phyloP scores from a whole-genome alignment of 2,888 invertebrate species.

The Chouioia cunea region DNA sequence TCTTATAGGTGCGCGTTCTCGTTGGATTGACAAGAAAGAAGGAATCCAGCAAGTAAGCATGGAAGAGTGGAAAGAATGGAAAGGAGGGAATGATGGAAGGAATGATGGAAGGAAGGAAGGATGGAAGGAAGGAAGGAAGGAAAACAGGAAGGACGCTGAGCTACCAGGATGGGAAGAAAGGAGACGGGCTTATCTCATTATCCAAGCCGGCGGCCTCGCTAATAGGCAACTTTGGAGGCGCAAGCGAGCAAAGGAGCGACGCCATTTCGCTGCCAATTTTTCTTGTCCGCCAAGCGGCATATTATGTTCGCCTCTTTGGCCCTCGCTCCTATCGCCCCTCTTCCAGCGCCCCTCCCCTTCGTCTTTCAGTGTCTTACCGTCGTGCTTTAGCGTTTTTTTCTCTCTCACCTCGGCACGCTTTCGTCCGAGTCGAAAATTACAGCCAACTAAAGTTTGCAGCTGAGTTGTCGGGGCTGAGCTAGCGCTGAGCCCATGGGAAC shows the following conservation, averaged over 20 bases:
- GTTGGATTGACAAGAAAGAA: conserved; percentile 17
- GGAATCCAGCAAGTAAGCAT: neutral
- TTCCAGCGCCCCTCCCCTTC: too few species aligned
- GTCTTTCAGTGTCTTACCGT: too few species aligned
- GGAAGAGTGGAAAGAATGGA: conserved; percentile 10
- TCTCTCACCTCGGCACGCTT: neutral
- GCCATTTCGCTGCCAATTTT: conserved; percentile 53
- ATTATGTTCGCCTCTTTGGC: conserved; percentile 50
- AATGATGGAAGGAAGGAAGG: conserved; percentile 20
- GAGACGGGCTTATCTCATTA: conserved; percentile 40
- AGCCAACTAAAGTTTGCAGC: too few species aligned
- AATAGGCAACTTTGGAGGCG: conserved; percentile 13
- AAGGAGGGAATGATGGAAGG: neutral
- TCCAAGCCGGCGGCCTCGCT: conserved; percentile 28
- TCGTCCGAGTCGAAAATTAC: too few species aligned
- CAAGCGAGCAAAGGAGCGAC: conserved; percentile 29
- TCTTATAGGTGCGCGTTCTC: conserved; percentile 20
- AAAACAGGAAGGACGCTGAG: too few species aligned
- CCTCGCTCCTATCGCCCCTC: too few species aligned
- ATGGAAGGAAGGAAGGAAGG: conserved; percentile 21
- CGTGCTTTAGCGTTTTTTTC: neutral
- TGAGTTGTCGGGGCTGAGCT: too few species aligned
- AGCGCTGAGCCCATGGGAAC: conserved; percentile 6
- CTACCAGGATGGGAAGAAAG: conserved; percentile 15
- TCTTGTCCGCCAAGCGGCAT: conserved; percentile 56